Conservation (phyloP, 2,113 vertebrate genomes). For the Ceyx margarethae region DNA sequence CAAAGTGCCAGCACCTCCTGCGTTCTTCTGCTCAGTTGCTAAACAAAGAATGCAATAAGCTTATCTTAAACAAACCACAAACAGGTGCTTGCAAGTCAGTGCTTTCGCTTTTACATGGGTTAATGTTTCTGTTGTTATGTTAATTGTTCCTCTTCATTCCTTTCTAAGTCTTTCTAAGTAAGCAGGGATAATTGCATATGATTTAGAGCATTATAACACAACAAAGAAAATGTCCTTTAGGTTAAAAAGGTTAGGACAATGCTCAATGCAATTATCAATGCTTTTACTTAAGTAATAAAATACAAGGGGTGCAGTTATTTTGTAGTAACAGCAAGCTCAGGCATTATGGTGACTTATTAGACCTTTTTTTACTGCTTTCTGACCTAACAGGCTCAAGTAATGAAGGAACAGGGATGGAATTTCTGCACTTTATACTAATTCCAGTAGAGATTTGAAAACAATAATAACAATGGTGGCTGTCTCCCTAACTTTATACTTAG, state of each 20-base stretch:
- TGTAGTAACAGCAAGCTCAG: not conserved
- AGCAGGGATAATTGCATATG: slow-evolving; percentile 56
- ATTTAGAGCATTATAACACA: slow-evolving; percentile 33
- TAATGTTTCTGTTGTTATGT: slow-evolving; percentile 59
- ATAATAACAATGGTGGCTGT: not conserved
- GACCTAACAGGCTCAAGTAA: not conserved
- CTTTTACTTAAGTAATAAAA: slow-evolving; percentile 12
- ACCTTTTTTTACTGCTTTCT: not conserved
- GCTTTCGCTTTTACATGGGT: slow-evolving; percentile 10
- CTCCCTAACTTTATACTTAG: not conserved
- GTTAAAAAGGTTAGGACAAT: slow-evolving; percentile 17
- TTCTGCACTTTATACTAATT: not conserved
- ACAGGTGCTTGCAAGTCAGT: not conserved
- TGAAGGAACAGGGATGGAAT: not conserved
- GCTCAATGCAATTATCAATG: not conserved
- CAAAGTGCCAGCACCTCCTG: not conserved
- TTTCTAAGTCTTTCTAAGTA: slow-evolving; percentile 46
- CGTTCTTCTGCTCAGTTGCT: not conserved
- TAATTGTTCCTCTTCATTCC: slow-evolving; percentile 69
- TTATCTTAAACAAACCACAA: slow-evolving; percentile 23
- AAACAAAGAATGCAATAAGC: slow-evolving; percentile 7
- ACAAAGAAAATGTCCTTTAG: slow-evolving; percentile 10
- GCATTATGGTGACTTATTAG: not conserved
- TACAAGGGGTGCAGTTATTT: not conserved
- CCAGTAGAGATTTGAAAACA: not conserved